phyloP scores from a whole-genome alignment of 2,888 invertebrate genomes.

The Scaptomyza cyrtandrae region DNA sequence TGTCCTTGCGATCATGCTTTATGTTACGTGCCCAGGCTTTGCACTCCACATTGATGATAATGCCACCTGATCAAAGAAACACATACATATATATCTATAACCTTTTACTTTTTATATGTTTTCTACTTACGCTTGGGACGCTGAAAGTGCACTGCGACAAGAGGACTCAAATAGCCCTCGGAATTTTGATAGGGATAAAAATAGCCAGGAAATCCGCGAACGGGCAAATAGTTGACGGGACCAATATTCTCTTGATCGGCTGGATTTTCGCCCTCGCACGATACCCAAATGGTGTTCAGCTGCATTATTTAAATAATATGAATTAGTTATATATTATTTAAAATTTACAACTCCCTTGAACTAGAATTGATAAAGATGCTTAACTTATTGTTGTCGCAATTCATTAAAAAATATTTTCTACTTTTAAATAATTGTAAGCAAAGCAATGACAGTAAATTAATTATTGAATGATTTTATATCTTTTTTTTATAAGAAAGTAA shows the following conservation, averaged over 20 bases:
- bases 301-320: conserved; percentile 71
- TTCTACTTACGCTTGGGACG: conserved; percentile 91
- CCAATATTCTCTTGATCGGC: conserved; percentile 97
- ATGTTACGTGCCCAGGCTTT: conserved; percentile 90
- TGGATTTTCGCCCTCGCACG: conserved; percentile 97
- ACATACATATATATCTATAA: too few relatives aligned
- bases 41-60: conserved; percentile 88
- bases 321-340: neutral
- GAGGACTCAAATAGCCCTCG: conserved; percentile 94
- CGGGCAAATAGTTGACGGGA: conserved; percentile 91
- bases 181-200: conserved; percentile 95
- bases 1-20: conserved; percentile 88
- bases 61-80: conserved; percentile 84
- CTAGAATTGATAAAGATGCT: too few relatives aligned
- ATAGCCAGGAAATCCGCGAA: conserved; percentile 93
- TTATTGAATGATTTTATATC: too few relatives aligned
- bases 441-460: too few relatives aligned
- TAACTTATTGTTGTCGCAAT: too few relatives aligned
- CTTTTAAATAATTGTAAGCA: too few relatives aligned
- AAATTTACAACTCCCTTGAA: too few relatives aligned
- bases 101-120: neutral
- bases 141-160: conserved; percentile 93
- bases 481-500: too few relatives aligned
- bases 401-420: too few relatives aligned
- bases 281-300: conserved; percentile 94